phyloP scores from a whole-genome alignment of 2,113 vertebrate genomes.

The Tyto alba region DNA sequence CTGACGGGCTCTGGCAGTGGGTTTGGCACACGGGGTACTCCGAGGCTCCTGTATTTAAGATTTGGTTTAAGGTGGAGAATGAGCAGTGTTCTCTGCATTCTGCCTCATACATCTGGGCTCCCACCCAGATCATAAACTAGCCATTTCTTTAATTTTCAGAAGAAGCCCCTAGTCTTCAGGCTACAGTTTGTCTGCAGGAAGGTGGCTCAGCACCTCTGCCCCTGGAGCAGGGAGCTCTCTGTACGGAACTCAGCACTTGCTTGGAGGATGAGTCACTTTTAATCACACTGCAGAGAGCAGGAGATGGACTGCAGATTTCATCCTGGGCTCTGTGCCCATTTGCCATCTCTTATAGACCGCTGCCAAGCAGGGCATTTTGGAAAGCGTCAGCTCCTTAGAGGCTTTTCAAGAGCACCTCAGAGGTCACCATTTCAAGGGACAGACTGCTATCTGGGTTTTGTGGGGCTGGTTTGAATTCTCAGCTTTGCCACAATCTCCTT shows the following conservation, averaged over 20 bases:
- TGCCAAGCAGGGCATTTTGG: neutral
- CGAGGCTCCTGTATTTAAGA: neutral
- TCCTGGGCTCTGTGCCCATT: neutral
- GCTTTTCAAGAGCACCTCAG: neutral
- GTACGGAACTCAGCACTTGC: neutral
- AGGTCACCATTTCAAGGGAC: too few species aligned
- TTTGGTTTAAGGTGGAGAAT: neutral
- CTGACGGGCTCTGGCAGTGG: neutral
- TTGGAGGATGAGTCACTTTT: neutral
- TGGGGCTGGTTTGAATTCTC: neutral
- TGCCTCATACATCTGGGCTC: neutral
- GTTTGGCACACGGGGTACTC: neutral
- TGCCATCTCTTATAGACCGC: neutral
- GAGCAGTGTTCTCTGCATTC: neutral
- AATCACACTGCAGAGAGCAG: neutral
- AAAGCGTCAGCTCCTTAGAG: neutral
- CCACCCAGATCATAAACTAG: neutral
- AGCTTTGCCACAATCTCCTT: neutral
- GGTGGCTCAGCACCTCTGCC: neutral
- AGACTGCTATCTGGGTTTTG: neutral
- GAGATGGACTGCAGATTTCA: neutral
- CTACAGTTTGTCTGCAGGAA: neutral
- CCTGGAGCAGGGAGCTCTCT: neutral
- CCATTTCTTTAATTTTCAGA: neutral
- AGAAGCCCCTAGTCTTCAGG: neutral